Evolutionary conservation across 2,888 invertebrate genomes (phyloP), one percentile per base, ranked within the genome.

Genomic region (Agrotis ipsilon): DNA sequence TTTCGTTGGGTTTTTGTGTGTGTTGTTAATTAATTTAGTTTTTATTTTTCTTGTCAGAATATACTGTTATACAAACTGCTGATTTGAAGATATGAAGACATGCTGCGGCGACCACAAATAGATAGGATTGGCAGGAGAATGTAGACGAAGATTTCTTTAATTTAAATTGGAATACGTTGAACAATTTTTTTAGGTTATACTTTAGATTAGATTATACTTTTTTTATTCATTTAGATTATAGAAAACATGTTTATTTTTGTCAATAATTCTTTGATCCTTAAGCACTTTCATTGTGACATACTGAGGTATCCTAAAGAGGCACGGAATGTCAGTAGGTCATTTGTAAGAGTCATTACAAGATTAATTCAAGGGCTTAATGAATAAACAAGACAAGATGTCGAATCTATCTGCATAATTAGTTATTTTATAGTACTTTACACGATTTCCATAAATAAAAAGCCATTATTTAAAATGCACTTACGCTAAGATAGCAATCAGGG

Each of bases 391-490:
- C 3, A 55, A 32, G 55, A 27, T 13, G 13, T 45, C 16, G 11
- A 39, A 45, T 55, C 27, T 3, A 27, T 13, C n/a, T 55, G 32
- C n/a, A 6, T 55, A 55, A 32, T 14, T 32, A 7, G n/a, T 32
- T 19, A 19, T 55, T 32, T n/a, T n/a, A n/a, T 13, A n/a, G 3
- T 6, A 55, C 55, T n/a, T 32, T 11, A 3, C n/a, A 55, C 32
- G n/a, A 14, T 55, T 55, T 14, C 18, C 32, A 55, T 55, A n/a
- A 32, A 55, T 55, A 32, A 55, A 32, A 55, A 55, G 32, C 55
- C n/a, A 32, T 55, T 14, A 32, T 32, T 55, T 67, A 43, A 69
- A 73, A 52, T 76, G 43, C 48, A 54, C 45, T 45, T 70, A 54
- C n/a, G 45, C 27, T 18, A 7, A 24, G 18, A 70, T 46, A 24